Evolutionary conservation across 2,797 vertebrate species (phyloP).

Genomic region (Brotula barbata): DNA sequence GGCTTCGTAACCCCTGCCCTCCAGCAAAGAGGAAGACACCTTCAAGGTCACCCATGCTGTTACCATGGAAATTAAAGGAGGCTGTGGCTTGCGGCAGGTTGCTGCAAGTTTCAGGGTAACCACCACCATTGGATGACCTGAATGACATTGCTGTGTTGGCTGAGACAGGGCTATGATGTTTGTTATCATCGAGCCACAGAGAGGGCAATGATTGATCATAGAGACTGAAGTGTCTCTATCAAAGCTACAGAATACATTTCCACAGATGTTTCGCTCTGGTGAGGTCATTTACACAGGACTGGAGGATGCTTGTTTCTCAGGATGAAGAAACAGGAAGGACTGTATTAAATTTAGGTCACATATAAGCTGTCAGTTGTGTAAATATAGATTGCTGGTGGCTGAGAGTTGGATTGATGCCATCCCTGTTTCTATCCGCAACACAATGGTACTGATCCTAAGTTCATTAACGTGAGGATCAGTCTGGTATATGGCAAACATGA

Average conservation of each 20-base stretch:
- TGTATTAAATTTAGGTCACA: constrained; percentile 14
- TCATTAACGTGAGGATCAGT: constrained; percentile 24
- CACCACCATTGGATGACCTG: constrained; percentile 61
- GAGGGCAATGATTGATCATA: constrained; percentile 16
- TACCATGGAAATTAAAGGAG: constrained; percentile 66
- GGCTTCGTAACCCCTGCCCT: constrained; percentile 29
- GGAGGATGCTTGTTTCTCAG: constrained; percentile 11
- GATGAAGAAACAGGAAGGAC: constrained; percentile 6
- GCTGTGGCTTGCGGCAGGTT: constrained; percentile 45
- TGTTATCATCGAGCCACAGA: constrained; percentile 22
- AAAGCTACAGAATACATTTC: constrained; percentile 24
- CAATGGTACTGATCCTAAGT: constrained; percentile 2
- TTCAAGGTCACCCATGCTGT: constrained; percentile 63
- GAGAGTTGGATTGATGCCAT: constrained; percentile 7
- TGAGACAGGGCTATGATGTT: constrained; percentile 20
- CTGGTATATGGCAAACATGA: constrained; percentile 34
- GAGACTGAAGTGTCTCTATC: constrained; percentile 10
- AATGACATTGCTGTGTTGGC: constrained; percentile 50
- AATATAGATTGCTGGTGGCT: neutral
- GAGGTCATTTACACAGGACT: constrained; percentile 27
- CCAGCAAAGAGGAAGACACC: constrained; percentile 44
- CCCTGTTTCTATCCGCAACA: constrained; percentile 10
- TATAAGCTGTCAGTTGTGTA: constrained; percentile 2
- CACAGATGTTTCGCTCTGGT: constrained; percentile 39
- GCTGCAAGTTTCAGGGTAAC: constrained; percentile 57